Conservation (phyloP, 2,797 vertebrate genomes). For the Coracias cyanogaster region DNA sequence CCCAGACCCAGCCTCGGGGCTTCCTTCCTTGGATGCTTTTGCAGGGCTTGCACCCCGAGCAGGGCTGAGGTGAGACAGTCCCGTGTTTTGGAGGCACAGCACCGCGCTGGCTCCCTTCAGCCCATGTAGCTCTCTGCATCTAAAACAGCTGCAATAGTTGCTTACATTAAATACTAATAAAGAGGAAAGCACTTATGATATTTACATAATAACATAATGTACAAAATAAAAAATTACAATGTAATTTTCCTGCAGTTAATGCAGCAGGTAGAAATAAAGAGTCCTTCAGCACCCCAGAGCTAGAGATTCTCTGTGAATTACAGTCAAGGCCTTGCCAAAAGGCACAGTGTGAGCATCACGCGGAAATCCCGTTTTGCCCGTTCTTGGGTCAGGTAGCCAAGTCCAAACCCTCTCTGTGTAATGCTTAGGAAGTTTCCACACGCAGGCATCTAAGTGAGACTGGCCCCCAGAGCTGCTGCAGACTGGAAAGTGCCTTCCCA, state of each 20-base stretch:
- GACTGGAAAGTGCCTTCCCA: not conserved
- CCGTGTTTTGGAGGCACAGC: accelerated
- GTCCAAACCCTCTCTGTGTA: not conserved
- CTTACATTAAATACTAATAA: not conserved
- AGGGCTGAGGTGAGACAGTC: not conserved
- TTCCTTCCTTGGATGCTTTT: not conserved
- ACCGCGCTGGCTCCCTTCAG: no score
- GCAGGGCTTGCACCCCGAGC: not conserved
- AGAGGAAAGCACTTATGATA: not conserved
- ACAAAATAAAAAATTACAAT: not conserved
- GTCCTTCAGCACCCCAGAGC: not conserved
- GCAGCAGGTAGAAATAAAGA: not conserved
- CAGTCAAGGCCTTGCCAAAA: not conserved
- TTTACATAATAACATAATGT: not conserved
- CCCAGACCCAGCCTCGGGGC: not conserved
- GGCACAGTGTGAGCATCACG: not conserved
- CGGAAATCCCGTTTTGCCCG: not conserved
- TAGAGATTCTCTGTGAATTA: not conserved
- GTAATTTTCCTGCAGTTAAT: not conserved
- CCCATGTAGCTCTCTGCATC: not conserved
- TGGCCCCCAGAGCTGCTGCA: not conserved
- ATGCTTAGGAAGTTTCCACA: not conserved
- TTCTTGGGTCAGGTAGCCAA: not conserved
- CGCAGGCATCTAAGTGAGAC: not conserved
- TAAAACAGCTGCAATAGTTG: not conserved